Conservation (phyloP, 2,888 invertebrate genomes). For the Lithophane socia region DNA sequence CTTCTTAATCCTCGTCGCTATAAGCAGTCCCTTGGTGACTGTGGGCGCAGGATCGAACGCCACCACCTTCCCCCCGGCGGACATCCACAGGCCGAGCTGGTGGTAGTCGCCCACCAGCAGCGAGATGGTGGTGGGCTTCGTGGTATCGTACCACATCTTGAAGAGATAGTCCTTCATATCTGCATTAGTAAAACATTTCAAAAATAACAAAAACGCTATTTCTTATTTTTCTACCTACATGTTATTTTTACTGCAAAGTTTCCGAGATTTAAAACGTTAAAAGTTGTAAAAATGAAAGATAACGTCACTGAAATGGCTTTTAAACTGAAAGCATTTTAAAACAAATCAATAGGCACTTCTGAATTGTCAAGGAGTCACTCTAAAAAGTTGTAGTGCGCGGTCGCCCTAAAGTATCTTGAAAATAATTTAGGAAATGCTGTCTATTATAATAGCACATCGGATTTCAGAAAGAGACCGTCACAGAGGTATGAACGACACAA, state of each 20-base stretch:
- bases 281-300: neutral
- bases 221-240: neutral
- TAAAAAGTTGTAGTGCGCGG: too few relatives aligned
- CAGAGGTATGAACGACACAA: too few relatives aligned
- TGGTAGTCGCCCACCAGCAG: slow-evolving; percentile 86
- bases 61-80: slow-evolving; percentile 83
- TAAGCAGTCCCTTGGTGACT: slow-evolving; percentile 77
- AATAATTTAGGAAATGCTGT: neutral
- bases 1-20: slow-evolving; percentile 79
- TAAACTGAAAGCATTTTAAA: too few relatives aligned
- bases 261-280: too few relatives aligned
- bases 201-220: neutral
- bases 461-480: too few relatives aligned
- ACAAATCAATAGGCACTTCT: neutral
- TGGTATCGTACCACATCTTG: slow-evolving; percentile 82
- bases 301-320: neutral
- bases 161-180: slow-evolving; percentile 85
- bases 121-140: slow-evolving; percentile 74
- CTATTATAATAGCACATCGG: too few relatives aligned
- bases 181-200: slow-evolving; percentile 49
- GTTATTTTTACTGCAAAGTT: too few relatives aligned
- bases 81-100: slow-evolving; percentile 85
- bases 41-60: slow-evolving; percentile 87
- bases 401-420: neutral
- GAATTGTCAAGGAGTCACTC: neutral